phyloP scores from a whole-genome alignment of 2,797 vertebrate species.

The Nothura maculosa region DNA sequence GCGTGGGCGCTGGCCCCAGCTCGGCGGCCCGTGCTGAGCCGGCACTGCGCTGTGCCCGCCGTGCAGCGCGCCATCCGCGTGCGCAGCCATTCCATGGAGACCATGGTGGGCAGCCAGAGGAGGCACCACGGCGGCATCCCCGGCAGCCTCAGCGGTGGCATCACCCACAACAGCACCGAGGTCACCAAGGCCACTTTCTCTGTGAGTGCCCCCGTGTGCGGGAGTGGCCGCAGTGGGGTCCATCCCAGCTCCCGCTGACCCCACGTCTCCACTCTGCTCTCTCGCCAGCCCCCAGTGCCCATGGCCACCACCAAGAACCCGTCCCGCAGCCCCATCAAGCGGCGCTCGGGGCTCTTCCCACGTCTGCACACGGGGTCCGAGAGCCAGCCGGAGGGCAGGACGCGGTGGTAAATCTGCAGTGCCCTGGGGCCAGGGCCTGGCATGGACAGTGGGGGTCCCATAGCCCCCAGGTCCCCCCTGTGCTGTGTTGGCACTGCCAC shows the following conservation, averaged over 20 bases:
- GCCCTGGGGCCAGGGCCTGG: too few species aligned
- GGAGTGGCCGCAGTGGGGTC: too few species aligned
- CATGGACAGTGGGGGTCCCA: too few species aligned
- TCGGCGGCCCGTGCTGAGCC: neutral
- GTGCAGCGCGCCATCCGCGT: conserved; percentile 94
- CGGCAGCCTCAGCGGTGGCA: conserved; percentile 92
- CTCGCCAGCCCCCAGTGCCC: conserved; percentile 85
- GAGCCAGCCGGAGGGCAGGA: conserved; percentile 85
- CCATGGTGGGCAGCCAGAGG: conserved; percentile 94
- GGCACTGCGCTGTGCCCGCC: neutral
- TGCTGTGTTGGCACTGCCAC: too few species aligned
- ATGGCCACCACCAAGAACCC: conserved; percentile 88
- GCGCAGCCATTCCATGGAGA: conserved; percentile 98
- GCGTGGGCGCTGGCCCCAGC: too few species aligned
- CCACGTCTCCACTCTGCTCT: too few species aligned
- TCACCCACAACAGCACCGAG: conserved; percentile 90
- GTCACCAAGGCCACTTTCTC: conserved; percentile 96
- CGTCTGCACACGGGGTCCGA: conserved; percentile 93
- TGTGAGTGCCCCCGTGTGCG: conserved; percentile 78
- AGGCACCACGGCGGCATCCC: conserved; percentile 90
- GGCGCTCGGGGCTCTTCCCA: conserved; percentile 95
- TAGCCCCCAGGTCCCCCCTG: too few species aligned
- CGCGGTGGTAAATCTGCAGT: conserved; percentile 82
- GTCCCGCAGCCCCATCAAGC: conserved; percentile 94
- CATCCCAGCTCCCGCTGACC: too few species aligned